A percentile compares a stretch with the other conserved stretches of the same genome.
phyloP scores from a whole-genome alignment of 1,140 invertebrate genomes.

The Drosophila insularis region DNA sequence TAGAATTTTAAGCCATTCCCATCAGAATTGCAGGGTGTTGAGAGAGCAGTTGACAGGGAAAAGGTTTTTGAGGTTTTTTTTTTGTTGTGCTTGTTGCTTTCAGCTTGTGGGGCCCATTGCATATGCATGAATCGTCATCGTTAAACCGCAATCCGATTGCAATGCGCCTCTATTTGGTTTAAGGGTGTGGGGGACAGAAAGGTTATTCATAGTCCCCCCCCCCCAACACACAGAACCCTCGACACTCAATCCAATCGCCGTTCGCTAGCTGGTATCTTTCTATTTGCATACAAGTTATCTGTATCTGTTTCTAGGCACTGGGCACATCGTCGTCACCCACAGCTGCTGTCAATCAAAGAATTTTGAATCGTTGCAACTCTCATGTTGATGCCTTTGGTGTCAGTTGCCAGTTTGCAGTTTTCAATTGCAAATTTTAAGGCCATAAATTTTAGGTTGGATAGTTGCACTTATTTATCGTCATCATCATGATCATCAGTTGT shows the following conservation, averaged over 20 bases:
- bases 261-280: not conserved
- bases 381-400: conserved; percentile 7
- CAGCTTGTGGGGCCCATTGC: conserved; percentile 3
- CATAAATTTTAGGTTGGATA: conserved; percentile 4
- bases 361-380: not conserved
- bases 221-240: not conserved
- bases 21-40: not conserved
- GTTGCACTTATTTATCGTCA: conserved; percentile 1
- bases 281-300: conserved; percentile 12
- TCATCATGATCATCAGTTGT: conserved; percentile 11
- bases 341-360: conserved; percentile 6
- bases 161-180: conserved; percentile 8
- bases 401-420: not conserved
- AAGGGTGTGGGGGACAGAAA: too few relatives aligned
- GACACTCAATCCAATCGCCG: not conserved
- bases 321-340: not conserved
- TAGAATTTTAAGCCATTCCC: conserved; percentile 5
- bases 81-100: not conserved
- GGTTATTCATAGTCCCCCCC: not conserved
- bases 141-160: conserved; percentile 11
- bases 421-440: conserved; percentile 1
- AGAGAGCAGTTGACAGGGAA: not conserved
- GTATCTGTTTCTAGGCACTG: conserved; percentile 3
- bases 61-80: not conserved
- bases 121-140: conserved; percentile 12